These are phyloP conservation scores for Corydoras sp. DNA, from an alignment of 2,113 vertebrate genomes.

Conservation along the genomic window DNA sequence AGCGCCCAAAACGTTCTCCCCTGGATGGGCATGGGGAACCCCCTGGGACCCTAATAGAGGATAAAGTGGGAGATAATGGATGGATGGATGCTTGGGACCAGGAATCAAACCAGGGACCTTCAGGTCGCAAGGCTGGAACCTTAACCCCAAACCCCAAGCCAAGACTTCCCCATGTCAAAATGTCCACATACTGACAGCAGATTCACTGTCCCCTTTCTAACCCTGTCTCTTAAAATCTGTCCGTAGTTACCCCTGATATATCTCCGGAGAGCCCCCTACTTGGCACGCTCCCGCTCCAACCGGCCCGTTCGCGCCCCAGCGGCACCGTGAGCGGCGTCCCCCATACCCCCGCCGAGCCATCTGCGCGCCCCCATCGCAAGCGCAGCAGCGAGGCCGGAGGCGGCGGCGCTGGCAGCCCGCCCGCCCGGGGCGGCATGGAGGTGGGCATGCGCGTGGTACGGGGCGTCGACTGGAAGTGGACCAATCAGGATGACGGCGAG, in stretches of 20 bases:
- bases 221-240: background rate
- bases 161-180: too few species aligned
- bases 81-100: too few species aligned
- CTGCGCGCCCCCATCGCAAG: constrained; percentile 38
- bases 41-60: too few species aligned
- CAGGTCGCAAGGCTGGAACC: too few species aligned
- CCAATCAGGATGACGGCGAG: constrained; percentile 89
- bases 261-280: constrained; percentile 60
- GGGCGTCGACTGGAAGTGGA: constrained; percentile 95
- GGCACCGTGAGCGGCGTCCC: constrained; percentile 2
- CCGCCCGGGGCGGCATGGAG: constrained; percentile 78
- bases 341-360: constrained; percentile 45
- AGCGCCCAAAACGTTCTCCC: too few species aligned
- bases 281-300: constrained; percentile 41
- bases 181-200: too few species aligned
- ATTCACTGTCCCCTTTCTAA: too few species aligned
- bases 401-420: constrained; percentile 16
- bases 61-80: too few species aligned
- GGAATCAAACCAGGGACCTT: too few species aligned
- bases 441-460: constrained; percentile 96
- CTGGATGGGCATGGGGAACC: too few species aligned
- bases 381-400: constrained; percentile 46
- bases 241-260: constrained; percentile 62
- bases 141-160: too few species aligned
- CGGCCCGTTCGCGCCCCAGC: constrained; percentile 35